These are phyloP conservation scores for Catostylus mosaicus DNA, from an alignment of 30 jellyfish, hydroid and myxozoan genomes.

Conservation along the genomic window DNA sequence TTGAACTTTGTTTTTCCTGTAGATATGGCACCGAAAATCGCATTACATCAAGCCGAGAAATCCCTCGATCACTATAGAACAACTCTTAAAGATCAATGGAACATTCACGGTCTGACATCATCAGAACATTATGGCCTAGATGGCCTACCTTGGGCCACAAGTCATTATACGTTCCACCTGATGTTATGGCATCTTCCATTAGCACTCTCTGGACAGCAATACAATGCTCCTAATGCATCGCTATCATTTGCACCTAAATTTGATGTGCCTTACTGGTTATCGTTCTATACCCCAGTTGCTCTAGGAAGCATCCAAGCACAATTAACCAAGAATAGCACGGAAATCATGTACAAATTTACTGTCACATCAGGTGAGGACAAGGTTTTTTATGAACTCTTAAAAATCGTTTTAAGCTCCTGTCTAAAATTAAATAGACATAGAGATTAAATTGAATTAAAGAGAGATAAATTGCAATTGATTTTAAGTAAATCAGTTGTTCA, in stretches of 20 bases:
- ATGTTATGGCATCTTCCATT: constrained; percentile 97
- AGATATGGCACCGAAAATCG: constrained; percentile 87
- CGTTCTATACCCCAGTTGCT: constrained; percentile 91
- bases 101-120: constrained; percentile 95
- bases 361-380: constrained; percentile 93
- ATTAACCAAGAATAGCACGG: constrained; percentile 24
- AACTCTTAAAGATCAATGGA: constrained; percentile 96
- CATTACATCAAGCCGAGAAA: constrained; percentile 94
- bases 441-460: too few species aligned
- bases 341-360: constrained; percentile 66
- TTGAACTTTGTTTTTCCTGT: neutral
- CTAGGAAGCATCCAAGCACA: constrained; percentile 93
- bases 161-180: constrained; percentile 93
- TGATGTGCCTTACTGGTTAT: constrained; percentile 93
- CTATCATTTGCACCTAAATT: constrained; percentile 86
- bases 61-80: constrained; percentile 95
- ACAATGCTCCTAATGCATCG: constrained; percentile 89
- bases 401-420: too few species aligned
- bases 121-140: constrained; percentile 95
- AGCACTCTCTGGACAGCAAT: constrained; percentile 97
- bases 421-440: too few species aligned
- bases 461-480: too few species aligned
- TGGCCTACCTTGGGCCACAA: constrained; percentile 99
- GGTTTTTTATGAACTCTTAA: too few species aligned
- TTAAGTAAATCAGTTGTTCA: too few species aligned